phyloP scores from a whole-genome alignment of 2,113 vertebrate species.

The Dendropsophus ebraccatus region DNA sequence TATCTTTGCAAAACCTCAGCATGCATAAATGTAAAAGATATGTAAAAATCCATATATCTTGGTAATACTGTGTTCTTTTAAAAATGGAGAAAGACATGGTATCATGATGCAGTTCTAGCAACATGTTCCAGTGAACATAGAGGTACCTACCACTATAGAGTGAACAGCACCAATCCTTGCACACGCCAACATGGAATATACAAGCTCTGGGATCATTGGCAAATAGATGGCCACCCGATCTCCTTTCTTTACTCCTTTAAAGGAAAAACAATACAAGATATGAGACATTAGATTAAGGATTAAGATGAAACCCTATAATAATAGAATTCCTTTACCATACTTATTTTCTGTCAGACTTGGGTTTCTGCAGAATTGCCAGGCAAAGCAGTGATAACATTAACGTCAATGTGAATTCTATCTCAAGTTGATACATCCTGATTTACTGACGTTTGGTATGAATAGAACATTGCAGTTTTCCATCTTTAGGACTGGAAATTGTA shows the following conservation, averaged over 20 bases:
- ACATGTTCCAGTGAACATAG: neutral
- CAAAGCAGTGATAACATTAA: neutral
- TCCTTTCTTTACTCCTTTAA: slow-evolving; percentile 77
- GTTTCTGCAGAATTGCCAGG: neutral
- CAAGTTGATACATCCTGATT: neutral
- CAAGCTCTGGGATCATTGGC: slow-evolving; percentile 82
- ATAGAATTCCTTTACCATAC: too few relatives aligned
- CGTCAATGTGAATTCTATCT: neutral
- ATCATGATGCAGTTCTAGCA: neutral
- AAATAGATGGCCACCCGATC: slow-evolving; percentile 81
- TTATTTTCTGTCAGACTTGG: neutral
- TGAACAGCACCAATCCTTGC: slow-evolving; percentile 80
- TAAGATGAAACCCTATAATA: neutral
- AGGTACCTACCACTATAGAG: slow-evolving; percentile 76
- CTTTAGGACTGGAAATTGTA: neutral
- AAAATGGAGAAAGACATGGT: too few relatives aligned
- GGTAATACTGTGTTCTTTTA: too few relatives aligned
- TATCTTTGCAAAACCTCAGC: too few relatives aligned
- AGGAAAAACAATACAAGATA: neutral
- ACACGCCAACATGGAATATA: slow-evolving; percentile 80
- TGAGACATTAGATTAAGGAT: neutral
- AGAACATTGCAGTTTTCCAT: neutral
- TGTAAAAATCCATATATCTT: too few relatives aligned
- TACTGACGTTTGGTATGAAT: neutral
- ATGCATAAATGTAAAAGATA: too few relatives aligned